phyloP scores from a whole-genome alignment of 2,113 vertebrate species.

The Ornithorhynchus anatinus region DNA sequence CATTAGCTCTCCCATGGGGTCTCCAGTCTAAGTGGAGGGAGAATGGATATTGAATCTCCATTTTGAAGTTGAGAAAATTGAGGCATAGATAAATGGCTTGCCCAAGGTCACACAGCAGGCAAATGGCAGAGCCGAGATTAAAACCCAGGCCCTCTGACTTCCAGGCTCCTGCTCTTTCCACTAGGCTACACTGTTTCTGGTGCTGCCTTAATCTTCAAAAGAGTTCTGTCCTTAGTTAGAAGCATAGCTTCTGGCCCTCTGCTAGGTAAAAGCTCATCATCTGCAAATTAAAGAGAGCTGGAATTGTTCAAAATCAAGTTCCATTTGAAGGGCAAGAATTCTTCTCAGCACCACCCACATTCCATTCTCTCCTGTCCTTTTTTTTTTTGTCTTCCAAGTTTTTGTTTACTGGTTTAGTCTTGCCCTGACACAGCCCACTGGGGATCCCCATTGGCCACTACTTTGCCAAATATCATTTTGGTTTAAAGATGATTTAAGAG shows the following conservation, averaged over 20 bases:
- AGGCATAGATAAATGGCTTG: too few relatives aligned
- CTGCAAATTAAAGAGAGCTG: background rate
- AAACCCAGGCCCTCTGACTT: too few relatives aligned
- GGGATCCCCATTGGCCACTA: slow-evolving; percentile 15
- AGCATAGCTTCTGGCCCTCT: background rate
- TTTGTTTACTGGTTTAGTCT: slow-evolving; percentile 45
- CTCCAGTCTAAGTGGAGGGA: too few relatives aligned
- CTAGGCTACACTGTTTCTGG: too few relatives aligned
- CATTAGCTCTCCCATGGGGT: too few relatives aligned
- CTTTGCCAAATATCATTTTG: slow-evolving; percentile 41
- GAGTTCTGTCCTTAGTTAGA: too few relatives aligned
- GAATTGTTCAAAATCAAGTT: background rate
- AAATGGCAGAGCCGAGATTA: too few relatives aligned
- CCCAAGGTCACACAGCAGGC: too few relatives aligned
- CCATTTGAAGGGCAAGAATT: background rate
- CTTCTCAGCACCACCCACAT: background rate
- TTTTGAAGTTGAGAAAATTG: too few relatives aligned
- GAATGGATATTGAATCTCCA: too few relatives aligned
- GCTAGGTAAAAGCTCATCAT: background rate
- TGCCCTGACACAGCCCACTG: background rate
- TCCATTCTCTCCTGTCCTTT: background rate
- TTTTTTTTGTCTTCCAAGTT: background rate
- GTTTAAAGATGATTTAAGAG: slow-evolving; percentile 49
- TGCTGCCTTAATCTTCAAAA: too few relatives aligned
- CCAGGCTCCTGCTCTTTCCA: too few relatives aligned